These are phyloP conservation scores for Aspidiotus rigidus DNA, from an alignment of 2,888 invertebrate species.

Conservation along the genomic window DNA sequence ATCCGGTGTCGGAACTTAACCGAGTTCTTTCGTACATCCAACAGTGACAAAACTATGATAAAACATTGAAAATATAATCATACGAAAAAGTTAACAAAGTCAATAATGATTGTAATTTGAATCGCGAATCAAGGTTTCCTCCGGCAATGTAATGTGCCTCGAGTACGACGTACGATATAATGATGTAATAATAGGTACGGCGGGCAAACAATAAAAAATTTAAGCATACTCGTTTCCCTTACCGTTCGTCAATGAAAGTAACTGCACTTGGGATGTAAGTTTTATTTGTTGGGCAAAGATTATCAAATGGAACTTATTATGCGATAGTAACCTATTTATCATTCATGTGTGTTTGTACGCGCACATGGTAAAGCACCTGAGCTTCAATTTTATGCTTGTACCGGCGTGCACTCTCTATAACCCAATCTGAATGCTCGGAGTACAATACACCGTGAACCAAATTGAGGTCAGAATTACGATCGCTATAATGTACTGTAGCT, in stretches of 20 bases:
- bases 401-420: no score
- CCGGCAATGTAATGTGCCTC: background rate
- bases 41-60: no score
- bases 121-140: background rate
- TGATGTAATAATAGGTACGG: background rate
- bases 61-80: no score
- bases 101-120: background rate
- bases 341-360: background rate
- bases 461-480: no score
- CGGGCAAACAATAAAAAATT: background rate
- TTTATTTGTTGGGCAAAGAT: background rate
- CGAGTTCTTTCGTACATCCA: no score
- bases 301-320: background rate
- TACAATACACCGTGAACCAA: no score
- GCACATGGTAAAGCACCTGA: no score
- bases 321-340: conserved; percentile 3
- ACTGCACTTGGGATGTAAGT: background rate
- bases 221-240: background rate
- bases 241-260: background rate
- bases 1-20: no score
- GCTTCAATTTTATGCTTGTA: no score
- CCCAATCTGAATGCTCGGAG: no score
- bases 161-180: background rate
- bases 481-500: no score
- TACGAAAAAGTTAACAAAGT: no score